Base-by-base conservation (phyloP, 2,888 invertebrate species). In the Sphaerophoria taeniata region DNA sequence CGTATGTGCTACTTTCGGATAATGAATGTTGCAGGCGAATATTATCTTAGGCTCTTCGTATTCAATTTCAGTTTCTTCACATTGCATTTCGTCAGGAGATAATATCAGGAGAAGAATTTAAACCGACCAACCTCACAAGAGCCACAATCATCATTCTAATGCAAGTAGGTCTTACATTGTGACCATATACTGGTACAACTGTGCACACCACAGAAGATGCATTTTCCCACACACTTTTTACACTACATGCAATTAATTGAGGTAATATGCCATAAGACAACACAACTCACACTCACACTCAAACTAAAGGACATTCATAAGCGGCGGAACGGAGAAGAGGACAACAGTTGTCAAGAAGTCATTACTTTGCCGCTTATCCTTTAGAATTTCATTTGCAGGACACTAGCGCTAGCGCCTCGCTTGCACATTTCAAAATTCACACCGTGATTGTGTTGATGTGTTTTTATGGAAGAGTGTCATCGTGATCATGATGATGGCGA, bases 341-440 rank as follows among this genome's bases (percentile, higher is more conserved):
- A 14, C 43, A 36, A 49, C 34, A 14, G 60, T 60, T 43, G 60
- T 60, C 60, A 70, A 76, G 76, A 70, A 76, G 80, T 80, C 70
- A 65, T 81, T 81, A 71, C 73, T 76, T 56, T 47, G 55, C 9
- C 53, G 70, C 58, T 71, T 81, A 69, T 80, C 47, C 75, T 55
- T 70, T 63, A 45, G 56, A 81, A 76, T 65, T 81, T 63, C 55
- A 45, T 81, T 43, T 81, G 51, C 67, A 71, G 49, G 24, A 12
- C 6, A 24, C 16, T 34, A 39, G 14, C 36, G 16, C 39, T 39
- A 9, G 6, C 11, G 11, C 55, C 34, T 6, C 34, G 12, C 39
- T 36, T 5, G 5, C 11, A 39, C 36, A 7, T 43, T 43, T 12
- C 12, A 3, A 11, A 3, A 9, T 43, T 39, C 39, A 43, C 7